These are phyloP conservation scores for Alcedo quadribrachys DNA, from an alignment of 2,797 vertebrate species.

Conservation along the genomic window DNA sequence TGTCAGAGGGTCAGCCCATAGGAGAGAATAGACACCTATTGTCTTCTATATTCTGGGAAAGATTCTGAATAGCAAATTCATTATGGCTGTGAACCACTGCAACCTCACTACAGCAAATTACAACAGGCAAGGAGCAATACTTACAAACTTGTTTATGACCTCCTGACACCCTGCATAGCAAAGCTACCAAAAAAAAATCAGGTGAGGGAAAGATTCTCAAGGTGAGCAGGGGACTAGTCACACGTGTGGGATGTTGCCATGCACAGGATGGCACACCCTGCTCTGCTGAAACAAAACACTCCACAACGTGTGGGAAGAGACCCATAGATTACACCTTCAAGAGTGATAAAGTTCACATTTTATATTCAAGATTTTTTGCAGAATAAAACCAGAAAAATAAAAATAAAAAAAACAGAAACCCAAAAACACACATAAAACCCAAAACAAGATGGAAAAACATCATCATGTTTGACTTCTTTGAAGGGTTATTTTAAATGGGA, in stretches of 20 bases:
- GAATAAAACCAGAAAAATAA: not conserved
- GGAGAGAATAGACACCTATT: not conserved
- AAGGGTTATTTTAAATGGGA: not conserved
- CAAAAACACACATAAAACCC: too few relatives aligned
- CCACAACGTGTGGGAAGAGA: not conserved
- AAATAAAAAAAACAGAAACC: too few relatives aligned
- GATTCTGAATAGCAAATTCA: not conserved
- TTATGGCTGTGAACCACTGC: not conserved
- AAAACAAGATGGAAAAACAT: not conserved
- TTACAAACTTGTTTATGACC: not conserved
- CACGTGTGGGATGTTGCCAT: accelerated
- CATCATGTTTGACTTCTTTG: not conserved
- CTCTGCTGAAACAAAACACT: not conserved
- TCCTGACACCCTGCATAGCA: not conserved
- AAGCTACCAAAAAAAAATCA: not conserved
- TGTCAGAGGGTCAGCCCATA: not conserved
- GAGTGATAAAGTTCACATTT: not conserved
- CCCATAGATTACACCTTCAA: not conserved
- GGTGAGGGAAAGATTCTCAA: not conserved
- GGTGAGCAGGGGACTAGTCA: not conserved
- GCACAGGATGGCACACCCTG: not conserved
- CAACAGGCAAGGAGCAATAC: not conserved
- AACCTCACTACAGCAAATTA: not conserved
- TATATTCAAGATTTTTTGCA: not conserved
- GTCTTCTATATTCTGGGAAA: not conserved